Evolutionary conservation across 1,140 invertebrate species (phyloP), one percentile per base, ranked within the genome.

Genomic region (Trichonephila inaurata): DNA sequence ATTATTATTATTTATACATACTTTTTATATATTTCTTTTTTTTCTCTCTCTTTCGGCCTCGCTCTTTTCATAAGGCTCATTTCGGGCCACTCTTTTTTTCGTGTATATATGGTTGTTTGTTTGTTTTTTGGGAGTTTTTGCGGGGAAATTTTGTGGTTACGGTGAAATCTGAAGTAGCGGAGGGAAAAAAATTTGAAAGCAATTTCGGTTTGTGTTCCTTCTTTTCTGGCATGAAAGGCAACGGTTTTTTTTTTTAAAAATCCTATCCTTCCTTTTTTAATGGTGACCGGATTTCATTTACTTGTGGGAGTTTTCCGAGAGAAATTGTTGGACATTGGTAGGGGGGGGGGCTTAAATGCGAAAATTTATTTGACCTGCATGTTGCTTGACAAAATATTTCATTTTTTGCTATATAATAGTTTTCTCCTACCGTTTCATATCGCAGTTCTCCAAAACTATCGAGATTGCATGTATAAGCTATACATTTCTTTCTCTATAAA

Each of bases 141-240:
- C 85, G n/a, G 64, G 66, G 44, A 60, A 51, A 89, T 51, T 89
- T 69, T 77, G 66, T 51, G 88, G 88, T 89, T 69, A 40, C 88
- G 40, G 10, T 40, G 66, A 89, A 89, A 89, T 89, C 64, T 72
- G 88, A 89, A 89, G 88, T 60, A 77, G 69, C 66, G 44, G 51
- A 28, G 12, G 89, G 21, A 33, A 91, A 89, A 28, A 89, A 91
- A 82, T 91, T 91, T 91, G 72, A 83, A 91, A 91, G 89, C 89
- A 91, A 91, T 91, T 91, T 82, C 24, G 88, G 66, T 18, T 77
- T 88, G 61, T 88, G 86, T 88, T 88, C 19, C 12, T 40, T 1
- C n/a, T 40, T n/a, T 66, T 18, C 69, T 77, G 64, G 28, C 44
- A 33, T 64, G 40, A 82, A 81, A 44, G 77, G 51, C 60, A 91